Evolutionary conservation across 2,113 vertebrate species (phyloP), one percentile per base, ranked within the genome.

Genomic region (Microcebus jonahi): DNA sequence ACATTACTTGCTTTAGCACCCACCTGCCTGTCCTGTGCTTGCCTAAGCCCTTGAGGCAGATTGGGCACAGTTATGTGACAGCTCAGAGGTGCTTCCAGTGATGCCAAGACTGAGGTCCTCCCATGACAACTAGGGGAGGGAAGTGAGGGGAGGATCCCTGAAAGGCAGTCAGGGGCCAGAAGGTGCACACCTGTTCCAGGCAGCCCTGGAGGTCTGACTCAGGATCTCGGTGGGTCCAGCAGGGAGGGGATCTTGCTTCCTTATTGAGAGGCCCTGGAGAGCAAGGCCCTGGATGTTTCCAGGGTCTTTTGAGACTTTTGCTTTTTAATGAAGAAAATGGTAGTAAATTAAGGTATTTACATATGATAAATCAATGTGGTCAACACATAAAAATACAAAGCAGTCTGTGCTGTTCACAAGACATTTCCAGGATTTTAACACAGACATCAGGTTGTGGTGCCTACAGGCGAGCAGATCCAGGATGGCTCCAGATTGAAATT

Each of bases 371-470:
- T 55, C 34, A 83, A 42, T 82, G 23, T 68, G 53, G 31, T 71
- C 13, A 55, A 36, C 29, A 68, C 42, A 55, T 87, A 91, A 80
- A 90, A 73, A 85, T 75, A 45, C 13, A 92, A 85, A 84, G n/a
- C 31, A 65, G 7, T 18, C 23, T 88, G 42, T 90, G 75, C 50
- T 67, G 1, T 75, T 50, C 15, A 39, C n/a, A 76, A 75, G 67
- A 53, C 8, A 80, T 21, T 87, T 90, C 76, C 6, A 48, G 71
- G 27, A 88, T 88, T 95, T 90, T 61, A 81, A 97, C 71, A n/a
- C 65, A 61, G 63, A 27, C 53, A 86, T 68, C 59, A 23, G 88
- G 48, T 65, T 18, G 39, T 10, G 57, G 18, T 31, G 21, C 55
- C 63, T 63, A 1, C 7, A 21, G 68, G 31, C 42, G 23, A 75